Base-by-base conservation (phyloP, 2,113 vertebrate genomes). In the Lepisosteus osseus region DNA sequence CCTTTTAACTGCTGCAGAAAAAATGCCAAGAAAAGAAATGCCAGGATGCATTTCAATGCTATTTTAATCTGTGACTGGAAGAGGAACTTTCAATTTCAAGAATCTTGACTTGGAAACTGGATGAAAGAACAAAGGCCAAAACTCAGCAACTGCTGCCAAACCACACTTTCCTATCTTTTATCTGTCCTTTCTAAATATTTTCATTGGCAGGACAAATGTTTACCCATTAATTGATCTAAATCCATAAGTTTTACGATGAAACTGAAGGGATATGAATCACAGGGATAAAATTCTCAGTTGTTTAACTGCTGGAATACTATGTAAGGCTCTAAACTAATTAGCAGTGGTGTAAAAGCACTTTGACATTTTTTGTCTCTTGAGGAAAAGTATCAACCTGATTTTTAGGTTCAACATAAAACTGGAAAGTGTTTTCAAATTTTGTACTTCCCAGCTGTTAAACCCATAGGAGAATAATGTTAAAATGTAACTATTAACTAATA, bases 151-250 rank as follows among this genome's bases (percentile, higher is more conserved):
- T 47, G 44, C 14, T 40, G 70, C 61, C 70, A 71, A 71, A 77
- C 80, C 78, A 75, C 73, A 74, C 72, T 71, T 79, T 61, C 55
- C 72, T 59, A 74, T 74, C 80, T 78, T 81, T 79, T 79, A 76
- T 73, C 73, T 63, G 29, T 43, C 79, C 83, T 86, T 67, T 72
- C 65, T 78, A 82, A 83, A 87, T 83, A 83, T 85, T 85, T 87
- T 69, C 65, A 68, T 79, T 86, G 85, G 76, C 69, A 55, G 70
- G 72, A 73, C 76, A 80, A 59, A 55, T 84, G 81, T 85, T 87
- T 84, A 80, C 84, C 72, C 79, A 79, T 77, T 72, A 79, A 74
- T 82, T 80, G 79, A 81, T 77, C 40, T 54, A 61, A 70, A 70
- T 73, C 76, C 74, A 72, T 65, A 56, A 68, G 54, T 56, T 68